These are phyloP conservation scores for Acronicta alni DNA, from an alignment of 2,888 invertebrate genomes.

Conservation along the genomic window DNA sequence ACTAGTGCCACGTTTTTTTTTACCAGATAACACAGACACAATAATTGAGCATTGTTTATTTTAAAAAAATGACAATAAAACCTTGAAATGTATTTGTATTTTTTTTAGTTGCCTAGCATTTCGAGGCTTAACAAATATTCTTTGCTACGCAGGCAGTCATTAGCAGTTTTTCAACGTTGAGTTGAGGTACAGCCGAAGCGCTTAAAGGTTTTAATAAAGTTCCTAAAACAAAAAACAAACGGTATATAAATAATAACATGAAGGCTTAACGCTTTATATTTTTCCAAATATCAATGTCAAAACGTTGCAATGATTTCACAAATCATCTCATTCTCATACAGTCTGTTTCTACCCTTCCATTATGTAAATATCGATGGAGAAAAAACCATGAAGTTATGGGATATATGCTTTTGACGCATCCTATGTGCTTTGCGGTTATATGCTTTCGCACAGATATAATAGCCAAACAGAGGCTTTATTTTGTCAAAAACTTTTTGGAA, in stretches of 20 bases:
- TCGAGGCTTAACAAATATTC: not conserved
- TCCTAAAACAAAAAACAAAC: not conserved
- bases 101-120: not conserved
- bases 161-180: slow-evolving; percentile 1
- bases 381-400: slow-evolving; percentile 58
- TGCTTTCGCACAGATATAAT: slow-evolving; percentile 62
- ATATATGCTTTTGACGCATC: slow-evolving; percentile 61
- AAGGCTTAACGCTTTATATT: slow-evolving; percentile 2
- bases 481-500: slow-evolving; percentile 18
- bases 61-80: slow-evolving; percentile 3
- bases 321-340: slow-evolving; percentile 66
- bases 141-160: slow-evolving; percentile 1
- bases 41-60: not conserved
- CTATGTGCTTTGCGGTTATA: slow-evolving; percentile 71
- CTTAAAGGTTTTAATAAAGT: not conserved
- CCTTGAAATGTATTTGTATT: not conserved
- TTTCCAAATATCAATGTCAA: not conserved
- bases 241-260: not conserved
- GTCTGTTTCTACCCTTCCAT: slow-evolving; percentile 62
- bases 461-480: slow-evolving; percentile 28
- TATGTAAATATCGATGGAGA: slow-evolving; percentile 64
- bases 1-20: not conserved
- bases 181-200: not conserved
- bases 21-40: not conserved
- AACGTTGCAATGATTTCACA: slow-evolving; percentile 65